Evolutionary conservation across 2,797 vertebrate species (phyloP).

Genomic region (Acrossocheilus fasciatus): DNA sequence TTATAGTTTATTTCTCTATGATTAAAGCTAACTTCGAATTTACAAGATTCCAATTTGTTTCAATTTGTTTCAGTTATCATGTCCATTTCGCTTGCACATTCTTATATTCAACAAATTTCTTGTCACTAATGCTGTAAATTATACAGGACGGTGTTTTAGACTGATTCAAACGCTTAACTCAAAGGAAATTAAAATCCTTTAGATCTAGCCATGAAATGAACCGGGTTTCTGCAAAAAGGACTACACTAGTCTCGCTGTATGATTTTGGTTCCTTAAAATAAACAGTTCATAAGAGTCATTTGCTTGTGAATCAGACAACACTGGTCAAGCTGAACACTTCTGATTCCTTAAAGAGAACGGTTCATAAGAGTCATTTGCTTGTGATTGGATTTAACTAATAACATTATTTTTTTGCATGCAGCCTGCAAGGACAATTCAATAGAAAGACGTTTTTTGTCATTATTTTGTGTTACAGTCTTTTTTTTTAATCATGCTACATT

Average conservation of each 20-base stretch:
- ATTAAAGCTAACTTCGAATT: neutral
- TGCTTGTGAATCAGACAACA: neutral
- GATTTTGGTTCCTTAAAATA: neutral
- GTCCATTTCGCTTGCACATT: neutral
- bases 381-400: neutral
- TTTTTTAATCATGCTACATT: neutral
- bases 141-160: neutral
- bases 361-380: neutral
- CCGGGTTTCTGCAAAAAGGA: neutral
- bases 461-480: neutral
- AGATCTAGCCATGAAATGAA: neutral
- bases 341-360: no score
- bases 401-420: neutral
- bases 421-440: neutral
- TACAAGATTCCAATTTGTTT: neutral
- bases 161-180: neutral
- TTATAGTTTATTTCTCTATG: neutral
- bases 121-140: neutral
- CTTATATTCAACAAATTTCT: neutral
- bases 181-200: neutral
- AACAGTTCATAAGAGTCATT: neutral
- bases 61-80: neutral
- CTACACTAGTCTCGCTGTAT: neutral
- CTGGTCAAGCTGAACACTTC: accelerated
- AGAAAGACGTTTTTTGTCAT: neutral